Conservation (phyloP, 2,888 invertebrate genomes). For the Pollenia griseotomentosa region DNA sequence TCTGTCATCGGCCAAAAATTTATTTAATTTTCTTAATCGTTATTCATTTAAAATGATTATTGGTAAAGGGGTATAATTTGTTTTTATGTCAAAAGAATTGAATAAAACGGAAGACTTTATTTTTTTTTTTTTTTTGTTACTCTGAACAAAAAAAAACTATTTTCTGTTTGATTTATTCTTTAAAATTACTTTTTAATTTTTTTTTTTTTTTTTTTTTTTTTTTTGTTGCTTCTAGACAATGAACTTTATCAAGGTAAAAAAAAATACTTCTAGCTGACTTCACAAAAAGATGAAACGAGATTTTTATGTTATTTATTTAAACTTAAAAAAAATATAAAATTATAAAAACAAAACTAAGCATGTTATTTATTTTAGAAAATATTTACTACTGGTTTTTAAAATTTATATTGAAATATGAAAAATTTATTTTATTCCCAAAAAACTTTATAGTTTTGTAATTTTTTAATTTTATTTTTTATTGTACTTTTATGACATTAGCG, state of each 20-base stretch:
- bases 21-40: no score
- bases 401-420: no score
- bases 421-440: no score
- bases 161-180: conserved; percentile 9
- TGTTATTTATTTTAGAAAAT: neutral
- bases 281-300: neutral
- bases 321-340: neutral
- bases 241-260: conserved; percentile 52
- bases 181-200: neutral
- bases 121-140: neutral
- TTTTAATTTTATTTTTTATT: no score
- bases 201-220: no score
- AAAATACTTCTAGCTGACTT: conserved; percentile 9
- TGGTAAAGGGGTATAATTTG: neutral
- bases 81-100: neutral
- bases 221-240: conserved; percentile 31
- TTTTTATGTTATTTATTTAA: neutral
- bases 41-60: neutral
- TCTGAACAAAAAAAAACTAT: neutral
- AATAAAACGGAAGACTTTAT: neutral
- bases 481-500: no score
- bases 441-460: no score
- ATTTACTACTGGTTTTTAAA: no score
- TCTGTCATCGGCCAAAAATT: no score
- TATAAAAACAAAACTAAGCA: neutral